These are phyloP conservation scores for Gavia stellata DNA, from an alignment of 2,113 vertebrate genomes.

Conservation along the genomic window DNA sequence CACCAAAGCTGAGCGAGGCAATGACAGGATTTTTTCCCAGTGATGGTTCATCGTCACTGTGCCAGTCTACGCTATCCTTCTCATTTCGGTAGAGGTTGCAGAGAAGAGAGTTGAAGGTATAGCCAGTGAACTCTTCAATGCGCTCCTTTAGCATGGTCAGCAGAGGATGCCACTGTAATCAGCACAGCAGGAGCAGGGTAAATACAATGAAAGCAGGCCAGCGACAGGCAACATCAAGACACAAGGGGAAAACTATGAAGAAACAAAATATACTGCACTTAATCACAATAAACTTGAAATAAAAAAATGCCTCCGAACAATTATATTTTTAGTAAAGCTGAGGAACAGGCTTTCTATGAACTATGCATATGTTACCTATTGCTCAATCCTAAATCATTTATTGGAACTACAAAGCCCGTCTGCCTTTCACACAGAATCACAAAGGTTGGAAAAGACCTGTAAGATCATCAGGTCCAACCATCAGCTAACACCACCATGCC, in stretches of 20 bases:
- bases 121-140: constrained; percentile 70
- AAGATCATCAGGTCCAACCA: too few species aligned
- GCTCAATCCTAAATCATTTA: background rate
- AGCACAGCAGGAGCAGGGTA: background rate
- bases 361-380: accelerated
- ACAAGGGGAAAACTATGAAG: background rate
- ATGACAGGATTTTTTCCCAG: constrained; percentile 83
- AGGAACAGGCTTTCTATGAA: background rate
- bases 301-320: background rate
- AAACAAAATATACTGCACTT: background rate
- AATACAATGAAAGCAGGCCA: background rate
- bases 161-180: constrained; percentile 84
- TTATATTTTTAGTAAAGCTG: background rate
- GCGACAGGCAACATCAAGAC: background rate
- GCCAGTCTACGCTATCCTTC: constrained; percentile 94
- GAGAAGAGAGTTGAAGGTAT: constrained; percentile 88
- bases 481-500: too few species aligned
- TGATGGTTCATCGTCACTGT: constrained; percentile 86
- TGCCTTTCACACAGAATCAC: background rate
- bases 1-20: constrained; percentile 90
- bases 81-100: constrained; percentile 91
- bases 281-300: background rate
- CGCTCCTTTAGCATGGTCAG: constrained; percentile 71
- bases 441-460: too few species aligned
- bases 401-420: background rate